Percentiles rank a stretch among this genome's conserved stretches.
These are phyloP conservation scores for Scaptomyza caliginosa DNA, from an alignment of 2,888 invertebrate species.

Conservation along the genomic window DNA sequence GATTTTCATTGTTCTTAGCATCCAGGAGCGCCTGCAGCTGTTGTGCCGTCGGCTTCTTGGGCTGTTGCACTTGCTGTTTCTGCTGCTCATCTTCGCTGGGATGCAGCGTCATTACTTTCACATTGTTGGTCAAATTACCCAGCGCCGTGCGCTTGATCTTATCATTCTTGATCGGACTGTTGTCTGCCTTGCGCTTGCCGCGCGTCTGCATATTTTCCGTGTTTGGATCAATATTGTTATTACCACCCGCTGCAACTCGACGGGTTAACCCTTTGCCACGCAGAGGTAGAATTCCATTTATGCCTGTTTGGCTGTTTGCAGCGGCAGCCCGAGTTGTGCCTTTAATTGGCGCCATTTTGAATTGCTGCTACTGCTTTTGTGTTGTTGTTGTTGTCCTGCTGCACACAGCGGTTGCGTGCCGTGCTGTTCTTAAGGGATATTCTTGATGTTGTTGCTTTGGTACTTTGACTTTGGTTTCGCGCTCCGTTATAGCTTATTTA, in stretches of 20 bases:
- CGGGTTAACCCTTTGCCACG: conserved; percentile 77
- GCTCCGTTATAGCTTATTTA: conserved; percentile 8
- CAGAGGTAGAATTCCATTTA: conserved; percentile 69
- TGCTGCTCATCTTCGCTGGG: conserved; percentile 80
- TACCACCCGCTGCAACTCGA: conserved; percentile 40
- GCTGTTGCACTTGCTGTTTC: conserved; percentile 33
- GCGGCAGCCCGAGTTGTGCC: conserved; percentile 72
- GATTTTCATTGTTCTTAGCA: conserved; percentile 68
- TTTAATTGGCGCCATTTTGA: conserved; percentile 83
- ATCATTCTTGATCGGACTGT: conserved; percentile 90
- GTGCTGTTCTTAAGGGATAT: conserved; percentile 9
- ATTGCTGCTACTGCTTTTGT: conserved; percentile 19
- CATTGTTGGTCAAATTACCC: conserved; percentile 91
- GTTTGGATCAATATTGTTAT: conserved; percentile 79
- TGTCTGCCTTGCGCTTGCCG: conserved; percentile 92
- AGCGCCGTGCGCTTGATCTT: conserved; percentile 92
- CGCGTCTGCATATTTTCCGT: conserved; percentile 76
- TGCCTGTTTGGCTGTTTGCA: conserved; percentile 38
- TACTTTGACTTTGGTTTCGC: conserved; percentile 24
- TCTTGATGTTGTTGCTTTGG: conserved; percentile 13
- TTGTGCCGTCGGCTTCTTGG: conserved; percentile 69
- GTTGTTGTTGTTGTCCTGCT: conserved; percentile 43
- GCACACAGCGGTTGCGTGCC: conserved; percentile 32
- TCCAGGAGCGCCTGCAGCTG: conserved; percentile 67
- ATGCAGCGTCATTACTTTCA: conserved; percentile 73